phyloP scores from a whole-genome alignment of 2,888 invertebrate genomes.

The Spilarctia lutea region DNA sequence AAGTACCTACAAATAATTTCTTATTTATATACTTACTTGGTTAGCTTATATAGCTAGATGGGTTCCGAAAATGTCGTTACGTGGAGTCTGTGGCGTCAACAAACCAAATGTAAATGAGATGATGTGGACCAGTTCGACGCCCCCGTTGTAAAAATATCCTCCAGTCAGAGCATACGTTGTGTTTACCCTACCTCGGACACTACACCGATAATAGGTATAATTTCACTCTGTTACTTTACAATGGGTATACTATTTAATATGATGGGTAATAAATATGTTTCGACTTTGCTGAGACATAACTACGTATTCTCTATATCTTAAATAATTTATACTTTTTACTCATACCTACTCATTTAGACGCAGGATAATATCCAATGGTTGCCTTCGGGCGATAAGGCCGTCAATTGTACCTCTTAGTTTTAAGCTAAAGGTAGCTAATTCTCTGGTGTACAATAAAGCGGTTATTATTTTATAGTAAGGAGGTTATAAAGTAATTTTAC shows the following conservation, averaged over 20 bases:
- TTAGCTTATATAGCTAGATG: not conserved
- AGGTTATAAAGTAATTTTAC: not conserved
- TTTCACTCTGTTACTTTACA: not conserved
- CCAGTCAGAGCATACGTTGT: conserved; percentile 22
- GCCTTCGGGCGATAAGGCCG: too few relatives aligned
- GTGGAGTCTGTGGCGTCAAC: conserved; percentile 31
- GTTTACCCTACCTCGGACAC: conserved; percentile 8
- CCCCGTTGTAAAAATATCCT: conserved; percentile 59
- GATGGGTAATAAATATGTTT: not conserved
- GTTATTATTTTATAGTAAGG: too few relatives aligned
- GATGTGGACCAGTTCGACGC: conserved; percentile 50
- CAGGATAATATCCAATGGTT: too few relatives aligned
- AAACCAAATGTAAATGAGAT: conserved; percentile 42
- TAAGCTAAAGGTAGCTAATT: too few relatives aligned
- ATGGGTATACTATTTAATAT: not conserved
- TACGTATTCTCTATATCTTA: too few relatives aligned
- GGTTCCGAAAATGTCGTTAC: conserved; percentile 23
- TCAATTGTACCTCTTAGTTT: too few relatives aligned
- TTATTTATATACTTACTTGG: not conserved
- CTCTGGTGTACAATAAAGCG: too few relatives aligned
- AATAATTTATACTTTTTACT: too few relatives aligned
- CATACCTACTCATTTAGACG: too few relatives aligned
- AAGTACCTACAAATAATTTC: not conserved
- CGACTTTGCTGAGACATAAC: too few relatives aligned
- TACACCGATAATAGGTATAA: not conserved